phyloP scores from a whole-genome alignment of 2,888 invertebrate species.

The Linnaemya vulpina region DNA sequence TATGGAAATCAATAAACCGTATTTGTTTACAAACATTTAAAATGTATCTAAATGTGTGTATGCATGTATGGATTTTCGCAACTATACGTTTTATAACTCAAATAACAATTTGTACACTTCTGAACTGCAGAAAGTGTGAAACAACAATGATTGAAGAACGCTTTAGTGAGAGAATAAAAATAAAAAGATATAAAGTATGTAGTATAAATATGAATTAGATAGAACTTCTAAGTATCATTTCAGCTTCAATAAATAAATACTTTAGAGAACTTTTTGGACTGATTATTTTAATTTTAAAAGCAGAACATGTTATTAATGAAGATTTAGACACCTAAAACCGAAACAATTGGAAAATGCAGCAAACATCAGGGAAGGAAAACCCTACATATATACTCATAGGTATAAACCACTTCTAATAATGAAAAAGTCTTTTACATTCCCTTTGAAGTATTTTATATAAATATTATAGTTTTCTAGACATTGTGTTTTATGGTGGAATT shows the following conservation, averaged over 20 bases:
- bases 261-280: not conserved
- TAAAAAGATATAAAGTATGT: not conserved
- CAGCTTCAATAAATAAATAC: not conserved
- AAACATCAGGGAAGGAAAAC: not conserved
- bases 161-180: conserved; percentile 26
- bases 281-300: not conserved
- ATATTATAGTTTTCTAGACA: too few relatives aligned
- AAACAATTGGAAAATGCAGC: not conserved
- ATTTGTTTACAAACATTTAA: conserved; percentile 10
- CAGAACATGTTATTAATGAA: conserved; percentile 26
- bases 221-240: conserved; percentile 4
- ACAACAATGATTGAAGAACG: conserved; percentile 40
- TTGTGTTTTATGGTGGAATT: too few relatives aligned
- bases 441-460: too few relatives aligned
- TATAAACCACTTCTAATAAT: too few relatives aligned
- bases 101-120: conserved; percentile 46
- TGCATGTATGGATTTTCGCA: too few relatives aligned
- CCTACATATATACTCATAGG: too few relatives aligned
- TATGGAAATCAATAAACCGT: too few relatives aligned
- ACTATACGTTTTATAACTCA: not conserved
- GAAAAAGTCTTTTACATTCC: too few relatives aligned
- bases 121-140: conserved; percentile 37
- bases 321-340: not conserved
- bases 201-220: not conserved
- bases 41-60: not conserved